Percentiles rank a stretch among this genome's conserved stretches.
phyloP scores from a whole-genome alignment of 2,888 invertebrate species.

The Trachelus tabidus region DNA sequence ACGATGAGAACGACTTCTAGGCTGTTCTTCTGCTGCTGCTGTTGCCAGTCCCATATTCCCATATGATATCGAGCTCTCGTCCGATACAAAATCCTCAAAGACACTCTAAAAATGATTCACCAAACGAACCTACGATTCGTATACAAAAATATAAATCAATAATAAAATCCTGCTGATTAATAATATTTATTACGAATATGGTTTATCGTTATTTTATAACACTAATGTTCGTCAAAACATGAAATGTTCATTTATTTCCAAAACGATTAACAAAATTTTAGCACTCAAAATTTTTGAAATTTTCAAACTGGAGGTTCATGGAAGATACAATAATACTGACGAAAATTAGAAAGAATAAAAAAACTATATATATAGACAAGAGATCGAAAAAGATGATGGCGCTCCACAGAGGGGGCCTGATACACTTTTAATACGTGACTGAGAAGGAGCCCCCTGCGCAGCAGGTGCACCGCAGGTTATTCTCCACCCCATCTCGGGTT shows the following conservation, averaged over 20 bases:
- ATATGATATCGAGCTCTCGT: constrained; percentile 11
- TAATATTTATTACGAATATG: not conserved
- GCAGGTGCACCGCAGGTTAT: constrained; percentile 66
- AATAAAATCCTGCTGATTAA: not conserved
- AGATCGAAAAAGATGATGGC: not conserved
- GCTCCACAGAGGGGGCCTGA: constrained; percentile 31
- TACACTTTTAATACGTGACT: constrained; percentile 52
- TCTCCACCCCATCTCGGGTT: constrained; percentile 36
- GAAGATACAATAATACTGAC: not conserved
- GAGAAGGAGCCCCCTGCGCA: constrained; percentile 62
- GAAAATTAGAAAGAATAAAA: not conserved
- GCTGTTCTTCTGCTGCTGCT: constrained; percentile 12
- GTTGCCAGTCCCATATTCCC: constrained; percentile 6
- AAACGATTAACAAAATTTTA: not conserved
- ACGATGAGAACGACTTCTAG: constrained; percentile 18
- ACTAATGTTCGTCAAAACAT: not conserved
- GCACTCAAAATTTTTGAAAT: not conserved
- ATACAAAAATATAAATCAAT: not conserved
- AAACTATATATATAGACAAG: not conserved
- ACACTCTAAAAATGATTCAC: not conserved
- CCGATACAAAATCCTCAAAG: not conserved
- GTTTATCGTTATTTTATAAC: not conserved
- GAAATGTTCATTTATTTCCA: not conserved
- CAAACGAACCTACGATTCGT: not conserved
- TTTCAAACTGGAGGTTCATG: not conserved